Percentiles rank a stretch among this genome's conserved stretches.
Conservation (phyloP, 2,113 vertebrate species). For the Sisor rabdophorus region DNA sequence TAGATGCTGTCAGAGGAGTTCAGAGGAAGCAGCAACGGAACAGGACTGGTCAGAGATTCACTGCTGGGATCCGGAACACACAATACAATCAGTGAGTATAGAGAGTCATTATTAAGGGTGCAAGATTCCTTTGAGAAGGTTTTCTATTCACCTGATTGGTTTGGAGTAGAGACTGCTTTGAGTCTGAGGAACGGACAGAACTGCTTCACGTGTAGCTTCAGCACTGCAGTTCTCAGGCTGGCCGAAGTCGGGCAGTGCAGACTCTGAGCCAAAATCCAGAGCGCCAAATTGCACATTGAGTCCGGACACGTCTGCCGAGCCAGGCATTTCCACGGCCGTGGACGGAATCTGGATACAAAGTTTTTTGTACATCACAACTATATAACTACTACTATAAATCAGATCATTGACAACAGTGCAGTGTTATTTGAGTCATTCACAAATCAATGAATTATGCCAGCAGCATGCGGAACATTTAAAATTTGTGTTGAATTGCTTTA, state of each 20-base stretch:
- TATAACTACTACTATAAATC: neutral
- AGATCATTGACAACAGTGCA: neutral
- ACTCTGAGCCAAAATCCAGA: conserved; percentile 90
- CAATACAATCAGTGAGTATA: conserved; percentile 12
- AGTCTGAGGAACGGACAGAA: conserved; percentile 59
- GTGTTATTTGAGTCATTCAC: neutral
- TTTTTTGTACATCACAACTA: neutral
- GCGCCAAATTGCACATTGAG: conserved; percentile 96
- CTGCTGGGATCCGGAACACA: conserved; percentile 44
- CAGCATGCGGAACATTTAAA: too few relatives aligned
- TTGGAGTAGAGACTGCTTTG: conserved; percentile 86
- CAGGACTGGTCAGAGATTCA: conserved; percentile 64
- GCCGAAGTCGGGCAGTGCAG: conserved; percentile 81
- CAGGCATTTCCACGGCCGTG: conserved; percentile 96
- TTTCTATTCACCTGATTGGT: conserved; percentile 73
- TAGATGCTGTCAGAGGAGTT: conserved; percentile 67
- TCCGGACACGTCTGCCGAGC: conserved; percentile 83
- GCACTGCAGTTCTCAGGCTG: conserved; percentile 71
- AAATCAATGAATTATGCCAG: neutral
- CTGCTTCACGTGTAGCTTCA: conserved; percentile 65
- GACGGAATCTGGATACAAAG: conserved; percentile 77
- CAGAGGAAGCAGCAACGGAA: conserved; percentile 61
- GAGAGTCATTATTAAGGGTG: neutral
- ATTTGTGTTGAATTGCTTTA: too few relatives aligned
- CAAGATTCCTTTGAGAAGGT: neutral